A percentile compares a stretch with the other conserved stretches of the same genome.
These are phyloP conservation scores for Ciconia nigra DNA, from an alignment of 2,797 vertebrate species.

Conservation along the genomic window DNA sequence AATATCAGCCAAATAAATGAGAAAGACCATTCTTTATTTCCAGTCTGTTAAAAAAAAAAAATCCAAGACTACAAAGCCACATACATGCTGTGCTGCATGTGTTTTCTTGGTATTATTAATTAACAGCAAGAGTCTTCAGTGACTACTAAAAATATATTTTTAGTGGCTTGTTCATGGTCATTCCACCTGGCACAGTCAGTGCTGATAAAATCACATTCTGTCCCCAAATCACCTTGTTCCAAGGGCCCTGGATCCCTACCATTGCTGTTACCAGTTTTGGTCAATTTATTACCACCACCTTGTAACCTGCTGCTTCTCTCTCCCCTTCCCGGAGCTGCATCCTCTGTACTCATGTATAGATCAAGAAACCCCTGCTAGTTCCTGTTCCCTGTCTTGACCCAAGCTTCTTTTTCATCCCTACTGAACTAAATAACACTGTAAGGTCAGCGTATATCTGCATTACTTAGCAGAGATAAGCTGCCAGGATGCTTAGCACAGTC, in stretches of 20 bases:
- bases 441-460: background rate
- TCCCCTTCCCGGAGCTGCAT: background rate
- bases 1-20: background rate
- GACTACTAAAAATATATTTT: background rate
- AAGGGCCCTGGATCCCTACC: background rate
- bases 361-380: background rate
- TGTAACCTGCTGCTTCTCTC: background rate
- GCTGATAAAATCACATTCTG: background rate
- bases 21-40: background rate
- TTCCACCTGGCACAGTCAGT: background rate
- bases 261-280: background rate
- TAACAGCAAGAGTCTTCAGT: background rate
- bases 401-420: background rate
- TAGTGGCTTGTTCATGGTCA: background rate
- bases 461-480: background rate
- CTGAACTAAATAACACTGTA: background rate
- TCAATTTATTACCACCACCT: background rate
- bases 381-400: background rate
- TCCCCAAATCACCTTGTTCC: background rate
- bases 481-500: background rate
- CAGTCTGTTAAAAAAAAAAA: background rate
- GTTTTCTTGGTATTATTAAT: background rate
- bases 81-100: background rate
- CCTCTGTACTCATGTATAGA: background rate
- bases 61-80: background rate